Conservation (phyloP, 1,140 invertebrate genomes). For the Hyposmocoma kahamanoa region DNA sequence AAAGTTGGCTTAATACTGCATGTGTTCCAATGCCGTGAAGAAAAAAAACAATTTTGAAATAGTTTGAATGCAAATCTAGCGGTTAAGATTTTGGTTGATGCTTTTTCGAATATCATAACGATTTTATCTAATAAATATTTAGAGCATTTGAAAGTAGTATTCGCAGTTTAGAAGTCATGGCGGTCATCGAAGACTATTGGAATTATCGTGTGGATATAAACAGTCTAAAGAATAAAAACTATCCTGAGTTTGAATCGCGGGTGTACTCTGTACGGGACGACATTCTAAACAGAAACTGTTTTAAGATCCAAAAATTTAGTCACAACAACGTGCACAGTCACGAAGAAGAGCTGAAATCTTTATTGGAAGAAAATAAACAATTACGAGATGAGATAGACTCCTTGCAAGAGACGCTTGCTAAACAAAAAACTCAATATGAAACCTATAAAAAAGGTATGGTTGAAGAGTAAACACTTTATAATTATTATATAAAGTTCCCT, state of each 20-base stretch:
- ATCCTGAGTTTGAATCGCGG: constrained; percentile 26
- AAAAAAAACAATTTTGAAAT: too few species aligned
- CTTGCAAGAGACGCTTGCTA: constrained; percentile 34
- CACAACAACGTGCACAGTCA: constrained; percentile 22
- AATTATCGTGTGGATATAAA: constrained; percentile 19
- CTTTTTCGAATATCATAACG: neutral
- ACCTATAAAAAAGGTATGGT: constrained; percentile 40
- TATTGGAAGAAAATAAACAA: constrained; percentile 43
- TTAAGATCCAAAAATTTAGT: constrained; percentile 19
- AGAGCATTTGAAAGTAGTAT: neutral
- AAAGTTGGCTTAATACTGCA: too few species aligned
- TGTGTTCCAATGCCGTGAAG: too few species aligned
- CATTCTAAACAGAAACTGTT: constrained; percentile 28
- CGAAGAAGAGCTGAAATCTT: constrained; percentile 40
- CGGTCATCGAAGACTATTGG: constrained; percentile 38
- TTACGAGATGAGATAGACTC: constrained; percentile 38
- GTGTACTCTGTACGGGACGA: constrained; percentile 22
- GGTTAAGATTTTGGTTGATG: too few species aligned
- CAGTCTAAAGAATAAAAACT: constrained; percentile 4
- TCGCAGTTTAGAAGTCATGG: constrained; percentile 23
- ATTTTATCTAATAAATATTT: neutral
- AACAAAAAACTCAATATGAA: constrained; percentile 43
- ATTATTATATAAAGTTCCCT: too few species aligned
- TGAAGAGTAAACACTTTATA: too few species aligned
- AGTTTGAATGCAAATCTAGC: too few species aligned